Base-by-base conservation (phyloP, 1,140 invertebrate genomes). In the Palaemon carinicauda region DNA sequence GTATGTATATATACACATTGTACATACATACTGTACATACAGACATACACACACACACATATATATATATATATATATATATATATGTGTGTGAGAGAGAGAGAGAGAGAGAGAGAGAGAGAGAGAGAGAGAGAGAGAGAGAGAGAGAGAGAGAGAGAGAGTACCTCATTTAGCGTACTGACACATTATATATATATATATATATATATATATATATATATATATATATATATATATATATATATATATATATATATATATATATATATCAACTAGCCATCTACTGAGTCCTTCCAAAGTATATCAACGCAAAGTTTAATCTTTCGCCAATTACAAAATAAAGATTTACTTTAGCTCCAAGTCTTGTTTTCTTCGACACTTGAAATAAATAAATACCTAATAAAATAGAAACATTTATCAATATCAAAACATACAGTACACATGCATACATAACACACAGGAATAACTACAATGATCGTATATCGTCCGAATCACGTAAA, bases 211-310 rank as follows among this genome's bases (percentile, higher is more conserved):
- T 9, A 56, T 51, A 3, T 19, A 27, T 15, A 27, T 53, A 5
- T 53, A 19, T 17, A 78, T 15, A 15, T 21, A 80, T 17, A 29
- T 21, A 27, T 33, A 41, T 33, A 75, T 33, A 5, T 33, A 27
- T 12, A 75, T n/a, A 80, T 19, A 80, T 19, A 29, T 29, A 80
- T n/a, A 80, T n/a, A 79, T 27, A 79, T n/a, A 78, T 21, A 78
- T 21, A 79, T n/a, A 78, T 21, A 78, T 21, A 78, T 19, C 50
- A 15, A 51, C 50, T 52, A 78, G 1, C 33, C 24, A 78, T 52
- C 41, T 52, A 78, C 24, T 29, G n/a, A 78, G n/a, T n/a, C n/a
- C n/a, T n/a, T n/a, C n/a, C n/a, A n/a, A n/a, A n/a, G n/a, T n/a
- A n/a, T n/a, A n/a, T n/a, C n/a, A 0, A 60, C 10, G 19, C 19